phyloP scores from a whole-genome alignment of 2,797 vertebrate species.

The Phoxinus dragarum region DNA sequence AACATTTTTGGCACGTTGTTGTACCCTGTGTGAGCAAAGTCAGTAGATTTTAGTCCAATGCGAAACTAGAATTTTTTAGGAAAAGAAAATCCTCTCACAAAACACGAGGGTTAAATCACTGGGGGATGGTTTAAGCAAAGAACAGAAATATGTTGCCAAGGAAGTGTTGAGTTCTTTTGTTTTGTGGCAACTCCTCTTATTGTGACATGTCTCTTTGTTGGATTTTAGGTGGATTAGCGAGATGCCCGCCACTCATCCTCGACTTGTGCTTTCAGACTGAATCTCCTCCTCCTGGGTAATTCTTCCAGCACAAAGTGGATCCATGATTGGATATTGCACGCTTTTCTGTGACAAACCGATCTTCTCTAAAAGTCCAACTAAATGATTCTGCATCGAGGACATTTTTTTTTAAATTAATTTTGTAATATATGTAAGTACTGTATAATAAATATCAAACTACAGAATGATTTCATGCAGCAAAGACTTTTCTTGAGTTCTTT shows the following conservation, averaged over 20 bases:
- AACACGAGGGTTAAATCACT: background rate
- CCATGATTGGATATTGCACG: background rate
- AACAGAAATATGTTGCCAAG: background rate
- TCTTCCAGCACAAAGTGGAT: constrained; percentile 22
- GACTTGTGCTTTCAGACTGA: constrained; percentile 58
- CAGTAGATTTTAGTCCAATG: background rate
- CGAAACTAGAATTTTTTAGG: background rate
- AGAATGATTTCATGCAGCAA: background rate
- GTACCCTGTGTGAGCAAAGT: background rate
- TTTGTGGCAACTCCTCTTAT: background rate
- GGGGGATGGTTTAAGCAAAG: background rate
- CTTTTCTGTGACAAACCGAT: constrained; percentile 19
- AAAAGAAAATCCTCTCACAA: background rate
- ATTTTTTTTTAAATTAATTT: no score
- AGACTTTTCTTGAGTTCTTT: background rate
- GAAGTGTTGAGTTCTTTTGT: background rate
- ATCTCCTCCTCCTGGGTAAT: constrained; percentile 8
- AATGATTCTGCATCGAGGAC: background rate
- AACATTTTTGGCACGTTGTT: background rate
- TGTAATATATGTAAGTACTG: constrained; percentile 21
- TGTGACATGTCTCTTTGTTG: constrained; percentile 19
- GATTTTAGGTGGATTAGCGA: constrained; percentile 66
- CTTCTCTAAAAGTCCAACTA: constrained; percentile 4
- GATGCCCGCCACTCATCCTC: constrained; percentile 63
- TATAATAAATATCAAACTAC: constrained; percentile 25